A percentile compares a stretch with the other conserved stretches of the same genome.
These are phyloP conservation scores for Panonychus citri DNA, from an alignment of 1,140 invertebrate species.

Conservation along the genomic window DNA sequence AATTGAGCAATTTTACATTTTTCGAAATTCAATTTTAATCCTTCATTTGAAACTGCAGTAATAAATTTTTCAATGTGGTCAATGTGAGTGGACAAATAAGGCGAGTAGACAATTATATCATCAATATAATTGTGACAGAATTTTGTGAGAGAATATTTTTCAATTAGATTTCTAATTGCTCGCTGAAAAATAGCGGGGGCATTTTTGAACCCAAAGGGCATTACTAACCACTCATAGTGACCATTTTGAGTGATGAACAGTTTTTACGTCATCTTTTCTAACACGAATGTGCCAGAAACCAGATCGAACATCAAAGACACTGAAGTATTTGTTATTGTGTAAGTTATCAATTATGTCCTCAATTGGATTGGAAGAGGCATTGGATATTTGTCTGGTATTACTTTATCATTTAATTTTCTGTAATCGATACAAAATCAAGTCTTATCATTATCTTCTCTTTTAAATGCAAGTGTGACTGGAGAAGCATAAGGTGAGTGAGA, in stretches of 20 bases:
- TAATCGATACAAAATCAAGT: no score
- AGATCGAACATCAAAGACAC: constrained; percentile 8
- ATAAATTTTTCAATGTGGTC: constrained; percentile 1
- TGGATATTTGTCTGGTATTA: background rate
- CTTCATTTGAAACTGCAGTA: background rate
- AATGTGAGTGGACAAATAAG: constrained; percentile 9
- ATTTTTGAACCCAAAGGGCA: constrained; percentile 25
- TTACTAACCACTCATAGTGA: constrained; percentile 12
- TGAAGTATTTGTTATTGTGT: constrained; percentile 1
- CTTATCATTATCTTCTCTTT: background rate
- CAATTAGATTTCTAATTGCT: constrained; percentile 19
- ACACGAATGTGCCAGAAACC: constrained; percentile 21
- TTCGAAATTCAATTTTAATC: constrained; percentile 6
- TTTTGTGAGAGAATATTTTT: background rate
- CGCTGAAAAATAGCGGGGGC: no score
- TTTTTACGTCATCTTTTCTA: constrained; percentile 12
- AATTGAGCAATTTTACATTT: constrained; percentile 8
- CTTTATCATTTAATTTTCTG: no score
- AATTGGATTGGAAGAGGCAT: background rate
- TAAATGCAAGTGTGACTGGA: background rate
- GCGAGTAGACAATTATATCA: constrained; percentile 20
- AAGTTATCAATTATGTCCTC: constrained; percentile 1
- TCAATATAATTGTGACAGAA: constrained; percentile 20
- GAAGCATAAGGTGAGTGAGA: background rate
- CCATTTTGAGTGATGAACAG: constrained; percentile 4